Evolutionary conservation across 2,888 invertebrate species (phyloP).

Genomic region (Phalera bucephala): DNA sequence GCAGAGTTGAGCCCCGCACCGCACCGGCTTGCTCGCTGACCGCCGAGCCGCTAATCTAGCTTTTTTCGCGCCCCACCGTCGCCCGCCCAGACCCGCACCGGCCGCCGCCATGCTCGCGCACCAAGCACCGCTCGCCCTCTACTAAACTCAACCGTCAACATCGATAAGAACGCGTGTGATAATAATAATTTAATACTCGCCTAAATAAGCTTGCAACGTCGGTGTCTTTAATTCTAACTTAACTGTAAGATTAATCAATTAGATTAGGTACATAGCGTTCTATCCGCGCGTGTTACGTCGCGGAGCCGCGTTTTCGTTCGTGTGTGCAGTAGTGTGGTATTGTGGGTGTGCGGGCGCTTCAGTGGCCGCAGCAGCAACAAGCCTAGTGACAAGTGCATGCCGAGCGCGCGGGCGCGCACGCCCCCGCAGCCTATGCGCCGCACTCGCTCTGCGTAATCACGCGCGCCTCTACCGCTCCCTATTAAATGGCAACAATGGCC

Average conservation of each 20-base stretch:
- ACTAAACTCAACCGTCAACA: conserved; percentile 79
- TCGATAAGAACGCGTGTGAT: conserved; percentile 81
- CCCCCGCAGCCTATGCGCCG: conserved; percentile 77
- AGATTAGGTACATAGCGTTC: conserved; percentile 47
- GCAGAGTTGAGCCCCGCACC: conserved; percentile 82
- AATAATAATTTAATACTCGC: conserved; percentile 78
- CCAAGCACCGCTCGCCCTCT: conserved; percentile 80
- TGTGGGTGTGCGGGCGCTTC: conserved; percentile 56
- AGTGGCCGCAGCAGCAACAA: conserved; percentile 43
- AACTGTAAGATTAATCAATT: conserved; percentile 74
- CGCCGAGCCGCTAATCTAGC: conserved; percentile 82
- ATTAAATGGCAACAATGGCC: conserved; percentile 83
- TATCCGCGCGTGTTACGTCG: conserved; percentile 46
- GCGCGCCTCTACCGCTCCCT: conserved; percentile 57
- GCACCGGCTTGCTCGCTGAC: conserved; percentile 81
- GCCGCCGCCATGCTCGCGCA: conserved; percentile 79
- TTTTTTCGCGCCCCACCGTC: conserved; percentile 79
- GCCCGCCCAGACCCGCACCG: conserved; percentile 73
- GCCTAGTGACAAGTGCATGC: conserved; percentile 65
- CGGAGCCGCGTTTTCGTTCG: conserved; percentile 50
- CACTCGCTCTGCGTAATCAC: conserved; percentile 74
- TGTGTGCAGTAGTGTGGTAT: conserved; percentile 66
- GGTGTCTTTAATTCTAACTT: conserved; percentile 80
- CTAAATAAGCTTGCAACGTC: conserved; percentile 81
- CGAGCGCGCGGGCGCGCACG: conserved; percentile 75